Conservation (phyloP, 2,888 invertebrate species). For the Athripsodes cinereus region DNA sequence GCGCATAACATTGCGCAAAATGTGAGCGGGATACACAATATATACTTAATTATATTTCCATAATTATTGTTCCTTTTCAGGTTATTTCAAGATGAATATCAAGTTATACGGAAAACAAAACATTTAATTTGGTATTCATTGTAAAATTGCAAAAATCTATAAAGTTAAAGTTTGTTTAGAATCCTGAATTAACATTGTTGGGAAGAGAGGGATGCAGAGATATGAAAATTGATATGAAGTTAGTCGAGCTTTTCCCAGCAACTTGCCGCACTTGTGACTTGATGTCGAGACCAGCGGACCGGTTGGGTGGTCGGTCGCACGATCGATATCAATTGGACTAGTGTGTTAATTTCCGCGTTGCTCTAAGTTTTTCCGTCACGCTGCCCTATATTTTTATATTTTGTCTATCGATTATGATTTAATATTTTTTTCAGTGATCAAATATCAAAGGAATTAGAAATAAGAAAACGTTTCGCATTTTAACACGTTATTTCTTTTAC, state of each 20-base stretch:
- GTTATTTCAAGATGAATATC: no score
- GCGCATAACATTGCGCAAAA: conserved; percentile 26
- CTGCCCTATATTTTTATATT: conserved; percentile 3
- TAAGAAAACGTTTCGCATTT: no score
- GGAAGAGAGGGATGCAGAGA: neutral
- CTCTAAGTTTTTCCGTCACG: conserved; percentile 5
- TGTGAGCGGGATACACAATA: conserved; percentile 18
- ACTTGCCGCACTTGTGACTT: neutral
- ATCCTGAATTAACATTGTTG: neutral
- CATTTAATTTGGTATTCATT: no score
- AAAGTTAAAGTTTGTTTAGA: neutral
- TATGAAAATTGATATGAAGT: conserved; percentile 7
- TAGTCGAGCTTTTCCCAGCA: neutral
- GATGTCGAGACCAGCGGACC: conserved; percentile 5
- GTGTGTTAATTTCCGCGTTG: conserved; percentile 6
- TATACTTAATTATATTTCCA: neutral
- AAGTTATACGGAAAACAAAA: no score
- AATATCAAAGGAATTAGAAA: neutral
- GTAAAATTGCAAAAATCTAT: neutral
- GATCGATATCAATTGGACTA: conserved; percentile 1
- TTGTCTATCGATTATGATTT: neutral
- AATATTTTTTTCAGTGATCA: neutral
- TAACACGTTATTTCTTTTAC: no score
- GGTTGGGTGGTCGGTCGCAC: neutral
- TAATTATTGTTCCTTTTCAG: no score